phyloP scores from a whole-genome alignment of 2,888 invertebrate species.

The Amphiduros pacificus region DNA sequence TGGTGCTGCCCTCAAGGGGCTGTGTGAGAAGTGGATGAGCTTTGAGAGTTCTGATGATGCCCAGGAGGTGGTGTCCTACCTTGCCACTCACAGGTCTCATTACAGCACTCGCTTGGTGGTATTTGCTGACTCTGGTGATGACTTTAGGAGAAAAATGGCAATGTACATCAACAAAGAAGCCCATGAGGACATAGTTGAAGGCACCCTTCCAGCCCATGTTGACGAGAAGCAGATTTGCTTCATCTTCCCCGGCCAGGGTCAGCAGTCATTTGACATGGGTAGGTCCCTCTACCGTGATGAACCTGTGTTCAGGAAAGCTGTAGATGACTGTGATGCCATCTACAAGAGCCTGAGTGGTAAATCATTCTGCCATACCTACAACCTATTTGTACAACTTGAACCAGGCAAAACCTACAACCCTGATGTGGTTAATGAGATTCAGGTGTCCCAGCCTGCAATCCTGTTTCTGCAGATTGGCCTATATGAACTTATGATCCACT shows the following conservation, averaged over 20 bases:
- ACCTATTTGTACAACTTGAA: constrained; percentile 2
- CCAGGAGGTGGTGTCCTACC: constrained; percentile 18
- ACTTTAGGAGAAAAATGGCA: constrained; percentile 8
- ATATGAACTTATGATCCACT: not conserved
- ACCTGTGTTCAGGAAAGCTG: constrained; percentile 14
- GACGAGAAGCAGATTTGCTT: constrained; percentile 20
- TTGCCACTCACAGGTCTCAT: constrained; percentile 17
- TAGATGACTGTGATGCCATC: constrained; percentile 17
- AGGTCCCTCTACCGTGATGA: constrained; percentile 22
- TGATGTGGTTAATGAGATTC: constrained; percentile 6
- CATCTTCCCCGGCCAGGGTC: constrained; percentile 28
- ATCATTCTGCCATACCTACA: constrained; percentile 18
- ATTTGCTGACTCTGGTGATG: constrained; percentile 16
- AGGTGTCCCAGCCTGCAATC: constrained; percentile 14
- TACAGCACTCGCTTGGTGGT: constrained; percentile 16
- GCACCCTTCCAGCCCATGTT: not conserved
- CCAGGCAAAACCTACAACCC: not conserved
- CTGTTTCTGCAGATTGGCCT: constrained; percentile 15
- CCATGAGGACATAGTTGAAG: constrained; percentile 17
- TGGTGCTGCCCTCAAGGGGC: constrained; percentile 14
- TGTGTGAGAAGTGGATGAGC: constrained; percentile 12
- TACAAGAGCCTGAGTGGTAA: constrained; percentile 19
- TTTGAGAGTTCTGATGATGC: constrained; percentile 21
- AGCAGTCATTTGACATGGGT: constrained; percentile 28
- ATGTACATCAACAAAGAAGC: constrained; percentile 7